Percentiles rank a stretch among this genome's conserved stretches.
phyloP scores from a whole-genome alignment of 2,113 vertebrate species.

The Alosa alosa region DNA sequence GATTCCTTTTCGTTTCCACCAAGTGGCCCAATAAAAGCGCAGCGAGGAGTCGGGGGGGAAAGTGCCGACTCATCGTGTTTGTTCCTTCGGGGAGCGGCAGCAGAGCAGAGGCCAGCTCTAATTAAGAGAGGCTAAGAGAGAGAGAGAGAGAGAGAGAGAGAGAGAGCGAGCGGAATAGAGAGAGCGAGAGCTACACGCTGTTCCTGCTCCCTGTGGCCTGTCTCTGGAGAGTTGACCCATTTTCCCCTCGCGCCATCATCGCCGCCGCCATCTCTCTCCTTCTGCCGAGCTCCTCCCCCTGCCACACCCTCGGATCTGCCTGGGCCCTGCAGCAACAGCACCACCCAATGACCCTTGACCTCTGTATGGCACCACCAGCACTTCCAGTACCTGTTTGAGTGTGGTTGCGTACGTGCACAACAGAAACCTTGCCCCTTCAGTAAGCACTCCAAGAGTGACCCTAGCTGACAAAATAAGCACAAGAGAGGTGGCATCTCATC shows the following conservation, averaged over 20 bases:
- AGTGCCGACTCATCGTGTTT: constrained; percentile 28
- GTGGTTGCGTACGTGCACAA: neutral
- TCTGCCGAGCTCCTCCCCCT: neutral
- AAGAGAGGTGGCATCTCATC: neutral
- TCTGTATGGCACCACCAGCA: neutral
- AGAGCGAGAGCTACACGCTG: constrained; percentile 48
- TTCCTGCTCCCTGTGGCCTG: constrained; percentile 49
- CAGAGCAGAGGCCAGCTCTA: constrained; percentile 21
- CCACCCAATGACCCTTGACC: neutral
- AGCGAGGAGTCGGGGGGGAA: neutral
- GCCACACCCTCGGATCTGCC: neutral
- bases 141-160: neutral
- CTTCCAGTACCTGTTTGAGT: neutral
- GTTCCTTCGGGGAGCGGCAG: neutral
- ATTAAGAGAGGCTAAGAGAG: constrained; percentile 50
- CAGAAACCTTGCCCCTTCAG: neutral
- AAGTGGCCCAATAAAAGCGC: constrained; percentile 9
- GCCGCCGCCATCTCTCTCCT: constrained; percentile 12
- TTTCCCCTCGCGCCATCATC: constrained; percentile 50
- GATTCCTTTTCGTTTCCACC: neutral
- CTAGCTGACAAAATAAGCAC: neutral
- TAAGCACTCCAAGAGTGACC: neutral
- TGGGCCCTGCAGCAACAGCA: neutral
- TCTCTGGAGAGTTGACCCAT: constrained; percentile 64
- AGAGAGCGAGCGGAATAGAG: neutral